Evolutionary conservation across 2,888 invertebrate genomes (phyloP), one percentile per base, ranked within the genome.

Genomic region (Cheilosia urbana): DNA sequence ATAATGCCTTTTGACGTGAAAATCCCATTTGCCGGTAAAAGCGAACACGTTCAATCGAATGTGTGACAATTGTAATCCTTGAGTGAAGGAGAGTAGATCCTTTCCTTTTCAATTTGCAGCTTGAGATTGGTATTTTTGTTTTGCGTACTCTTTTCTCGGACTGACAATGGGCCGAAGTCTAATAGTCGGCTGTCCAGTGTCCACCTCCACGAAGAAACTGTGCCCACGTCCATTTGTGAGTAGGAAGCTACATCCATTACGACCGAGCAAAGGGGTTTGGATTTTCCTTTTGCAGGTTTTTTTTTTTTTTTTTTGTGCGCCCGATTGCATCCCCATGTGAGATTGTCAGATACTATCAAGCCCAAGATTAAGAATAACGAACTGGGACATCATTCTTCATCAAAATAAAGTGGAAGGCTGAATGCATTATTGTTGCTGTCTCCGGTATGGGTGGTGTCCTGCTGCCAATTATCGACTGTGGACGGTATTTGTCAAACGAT

Each of bases 21-120:
- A 60, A 76, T 60, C 66, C 60, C 27, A 68, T 76, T 24, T 66
- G 13, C 57, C 30, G 19, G 49, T 30, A 47, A 68, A 65, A 42
- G 63, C 51, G 53, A 60, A 69, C 87, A 81, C 78, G 78, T 82
- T 66, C 69, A 78, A 71, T 87, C 78, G 87, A 78, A 78, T 87
- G 87, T 87, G 87, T 87, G 87, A 82, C 87, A 82, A 78, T 82
- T 78, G 82, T 78, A 87, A 87, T 82, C 87, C 77, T 58, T 58
- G 49, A 55, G 47, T 51, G 60, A 58, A 60, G 63, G 47, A 60
- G 15, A 21, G 37, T 15, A 34, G 5, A 55, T 55, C 55, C 47
- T 47, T 53, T 55, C 37, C 63, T 55, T 27, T 49, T 75, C 58
- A 30, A 65, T 49, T 75, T 57, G 55, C 47, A 9, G 19, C 19